Evolutionary conservation across 53 echinoderm and acorn worm species (phyloP).

Genomic region (Actinopyga echinites): DNA sequence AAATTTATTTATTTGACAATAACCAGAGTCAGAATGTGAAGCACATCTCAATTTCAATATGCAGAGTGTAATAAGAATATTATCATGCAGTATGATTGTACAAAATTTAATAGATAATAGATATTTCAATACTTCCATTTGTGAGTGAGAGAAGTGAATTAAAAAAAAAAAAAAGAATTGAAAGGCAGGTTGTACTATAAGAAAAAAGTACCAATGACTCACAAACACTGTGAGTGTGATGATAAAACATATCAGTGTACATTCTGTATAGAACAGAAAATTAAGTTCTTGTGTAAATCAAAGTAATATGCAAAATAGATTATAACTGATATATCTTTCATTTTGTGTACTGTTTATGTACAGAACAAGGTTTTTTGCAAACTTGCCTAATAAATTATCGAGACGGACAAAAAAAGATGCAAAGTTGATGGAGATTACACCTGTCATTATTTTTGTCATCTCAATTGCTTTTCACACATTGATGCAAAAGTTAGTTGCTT

Average conservation of each 20-base stretch:
- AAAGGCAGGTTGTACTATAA: constrained; percentile 44
- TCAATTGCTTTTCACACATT: no score
- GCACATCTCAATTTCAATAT: constrained; percentile 5
- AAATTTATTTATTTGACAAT: no score
- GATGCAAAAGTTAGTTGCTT: no score
- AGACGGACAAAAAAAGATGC: constrained; percentile 38
- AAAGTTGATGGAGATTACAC: neutral
- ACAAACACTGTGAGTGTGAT: neutral
- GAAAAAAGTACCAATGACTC: constrained; percentile 6
- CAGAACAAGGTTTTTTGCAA: constrained; percentile 54
- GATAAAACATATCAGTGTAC: constrained; percentile 13
- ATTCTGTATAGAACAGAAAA: constrained; percentile 37
- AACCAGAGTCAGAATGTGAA: no score
- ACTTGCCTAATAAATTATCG: constrained; percentile 56
- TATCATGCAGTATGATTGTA: constrained; percentile 42
- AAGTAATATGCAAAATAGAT: constrained; percentile 49
- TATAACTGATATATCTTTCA: constrained; percentile 54
- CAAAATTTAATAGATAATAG: constrained; percentile 18
- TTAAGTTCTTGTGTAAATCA: constrained; percentile 37
- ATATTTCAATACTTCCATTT: constrained; percentile 41
- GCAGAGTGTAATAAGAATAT: constrained; percentile 35
- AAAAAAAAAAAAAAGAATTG: neutral
- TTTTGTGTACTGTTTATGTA: constrained; percentile 54
- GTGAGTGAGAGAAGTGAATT: neutral
- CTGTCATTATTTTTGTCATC: neutral